Conservation (phyloP, 2,797 vertebrate genomes). For the Aselliscus stoliczkanus region DNA sequence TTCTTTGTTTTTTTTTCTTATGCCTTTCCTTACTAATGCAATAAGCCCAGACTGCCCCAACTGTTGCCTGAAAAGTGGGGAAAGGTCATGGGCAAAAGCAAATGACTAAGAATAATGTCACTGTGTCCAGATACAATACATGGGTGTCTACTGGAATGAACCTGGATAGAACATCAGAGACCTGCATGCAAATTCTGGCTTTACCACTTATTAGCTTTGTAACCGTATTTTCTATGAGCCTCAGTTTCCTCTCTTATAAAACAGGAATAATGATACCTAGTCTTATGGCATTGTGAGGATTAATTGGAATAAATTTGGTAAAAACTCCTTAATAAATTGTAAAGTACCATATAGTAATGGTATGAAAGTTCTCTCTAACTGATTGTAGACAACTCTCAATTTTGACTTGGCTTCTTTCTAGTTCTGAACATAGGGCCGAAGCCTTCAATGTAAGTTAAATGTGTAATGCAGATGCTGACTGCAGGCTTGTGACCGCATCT, state of each 20-base stretch:
- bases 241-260: background rate
- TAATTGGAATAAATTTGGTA: background rate
- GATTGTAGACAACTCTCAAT: background rate
- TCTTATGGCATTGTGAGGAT: background rate
- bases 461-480: background rate
- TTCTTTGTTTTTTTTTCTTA: background rate
- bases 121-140: background rate
- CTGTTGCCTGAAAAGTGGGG: background rate
- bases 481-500: background rate
- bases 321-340: background rate
- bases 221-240: background rate
- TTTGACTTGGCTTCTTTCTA: background rate
- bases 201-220: background rate
- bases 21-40: background rate
- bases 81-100: background rate
- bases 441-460: background rate
- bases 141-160: background rate
- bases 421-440: background rate
- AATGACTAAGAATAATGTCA: background rate
- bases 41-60: background rate
- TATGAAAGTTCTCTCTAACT: background rate
- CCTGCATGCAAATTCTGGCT: background rate
- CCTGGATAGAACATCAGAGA: background rate
- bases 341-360: background rate
- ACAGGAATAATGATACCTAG: background rate